A percentile compares a stretch with the other conserved stretches of the same genome.
Conservation (phyloP, 1,140 invertebrate species). For the Drosophila repleta region DNA sequence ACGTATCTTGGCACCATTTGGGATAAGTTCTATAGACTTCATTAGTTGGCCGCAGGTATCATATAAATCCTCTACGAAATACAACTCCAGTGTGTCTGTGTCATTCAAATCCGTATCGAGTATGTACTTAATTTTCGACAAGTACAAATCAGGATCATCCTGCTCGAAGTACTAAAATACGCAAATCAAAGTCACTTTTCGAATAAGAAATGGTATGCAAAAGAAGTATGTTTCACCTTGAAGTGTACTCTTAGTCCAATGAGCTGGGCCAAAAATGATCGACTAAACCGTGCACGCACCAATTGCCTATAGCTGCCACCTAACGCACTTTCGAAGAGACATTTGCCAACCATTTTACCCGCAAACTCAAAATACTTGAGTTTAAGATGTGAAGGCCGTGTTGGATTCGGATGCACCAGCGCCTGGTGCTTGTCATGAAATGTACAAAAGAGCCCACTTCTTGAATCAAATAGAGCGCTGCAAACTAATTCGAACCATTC, state of each 20-base stretch:
- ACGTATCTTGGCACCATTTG: constrained; percentile 87
- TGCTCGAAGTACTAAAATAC: constrained; percentile 93
- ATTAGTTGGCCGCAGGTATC: constrained; percentile 90
- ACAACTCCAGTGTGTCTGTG: constrained; percentile 91
- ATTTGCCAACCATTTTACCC: constrained; percentile 93
- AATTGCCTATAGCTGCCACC: constrained; percentile 94
- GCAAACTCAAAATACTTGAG: constrained; percentile 97
- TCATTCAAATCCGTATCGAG: constrained; percentile 93
- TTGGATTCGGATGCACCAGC: constrained; percentile 94
- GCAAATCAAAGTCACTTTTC: not conserved
- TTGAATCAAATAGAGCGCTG: constrained; percentile 93
- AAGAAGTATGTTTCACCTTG: constrained; percentile 86
- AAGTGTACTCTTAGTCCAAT: constrained; percentile 96
- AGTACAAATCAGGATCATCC: constrained; percentile 96
- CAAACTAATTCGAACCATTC: constrained; percentile 98
- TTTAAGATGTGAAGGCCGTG: constrained; percentile 90
- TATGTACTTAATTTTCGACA: constrained; percentile 96
- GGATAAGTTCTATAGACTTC: constrained; percentile 90
- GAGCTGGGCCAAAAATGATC: constrained; percentile 97
- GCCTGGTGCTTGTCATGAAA: constrained; percentile 94
- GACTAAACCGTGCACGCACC: constrained; percentile 94
- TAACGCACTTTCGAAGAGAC: constrained; percentile 92
- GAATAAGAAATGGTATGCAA: not conserved
- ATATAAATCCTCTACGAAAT: constrained; percentile 95
- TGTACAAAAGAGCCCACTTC: constrained; percentile 92